A percentile compares a stretch with the other conserved stretches of the same genome.
Conservation (phyloP, 2,113 vertebrate genomes). For the Microcebus jonahi region DNA sequence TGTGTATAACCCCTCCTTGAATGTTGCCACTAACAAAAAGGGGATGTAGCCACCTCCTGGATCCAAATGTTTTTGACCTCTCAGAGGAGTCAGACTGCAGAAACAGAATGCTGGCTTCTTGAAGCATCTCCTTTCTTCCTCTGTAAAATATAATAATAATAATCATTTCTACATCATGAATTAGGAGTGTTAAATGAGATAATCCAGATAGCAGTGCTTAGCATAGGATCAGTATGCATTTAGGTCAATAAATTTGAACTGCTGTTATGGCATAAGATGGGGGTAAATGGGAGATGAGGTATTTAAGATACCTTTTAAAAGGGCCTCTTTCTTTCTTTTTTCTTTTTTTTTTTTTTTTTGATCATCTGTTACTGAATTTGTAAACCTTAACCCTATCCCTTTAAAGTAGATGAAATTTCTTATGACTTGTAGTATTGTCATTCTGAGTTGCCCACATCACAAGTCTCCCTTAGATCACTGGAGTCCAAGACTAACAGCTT, state of each 20-base stretch:
- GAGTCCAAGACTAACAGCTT: background rate
- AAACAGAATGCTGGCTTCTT: background rate
- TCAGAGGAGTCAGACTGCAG: background rate
- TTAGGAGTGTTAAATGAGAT: background rate
- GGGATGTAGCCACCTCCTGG: background rate
- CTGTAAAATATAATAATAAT: background rate
- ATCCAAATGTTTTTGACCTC: background rate
- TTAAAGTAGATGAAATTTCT: conserved; percentile 13
- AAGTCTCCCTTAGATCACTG: background rate
- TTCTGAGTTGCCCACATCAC: background rate
- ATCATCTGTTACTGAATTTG: background rate
- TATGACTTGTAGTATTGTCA: background rate
- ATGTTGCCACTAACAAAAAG: background rate
- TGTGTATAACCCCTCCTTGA: background rate
- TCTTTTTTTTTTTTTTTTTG: background rate
- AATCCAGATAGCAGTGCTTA: background rate
- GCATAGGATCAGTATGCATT: background rate
- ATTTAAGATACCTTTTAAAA: background rate
- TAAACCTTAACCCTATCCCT: background rate
- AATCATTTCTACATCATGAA: background rate
- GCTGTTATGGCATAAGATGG: background rate
- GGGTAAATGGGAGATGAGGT: background rate
- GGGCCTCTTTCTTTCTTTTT: background rate
- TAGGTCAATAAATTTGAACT: background rate
- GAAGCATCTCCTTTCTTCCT: background rate